Evolutionary conservation across 2,113 vertebrate species (phyloP).

Genomic region (Poeciliopsis retropinna): DNA sequence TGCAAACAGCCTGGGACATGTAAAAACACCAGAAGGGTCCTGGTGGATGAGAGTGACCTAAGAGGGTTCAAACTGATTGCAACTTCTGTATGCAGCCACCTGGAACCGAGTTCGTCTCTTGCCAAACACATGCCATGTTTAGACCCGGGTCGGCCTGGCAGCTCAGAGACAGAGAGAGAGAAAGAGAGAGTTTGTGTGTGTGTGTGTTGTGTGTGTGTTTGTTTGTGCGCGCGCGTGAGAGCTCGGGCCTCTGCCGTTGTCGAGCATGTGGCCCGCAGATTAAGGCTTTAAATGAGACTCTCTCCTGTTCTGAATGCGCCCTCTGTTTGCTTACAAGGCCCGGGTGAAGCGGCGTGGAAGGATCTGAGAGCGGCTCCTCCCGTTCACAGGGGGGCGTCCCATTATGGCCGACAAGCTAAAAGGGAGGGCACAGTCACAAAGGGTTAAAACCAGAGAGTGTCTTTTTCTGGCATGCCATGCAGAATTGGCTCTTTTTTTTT

Average conservation of each 20-base stretch:
- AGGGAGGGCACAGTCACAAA: conserved; percentile 66
- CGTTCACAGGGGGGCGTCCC: conserved; percentile 60
- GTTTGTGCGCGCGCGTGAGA: conserved; percentile 28
- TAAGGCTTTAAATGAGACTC: conserved; percentile 72
- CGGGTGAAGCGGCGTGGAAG: conserved; percentile 65
- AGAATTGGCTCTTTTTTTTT: conserved; percentile 59
- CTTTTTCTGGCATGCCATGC: conserved; percentile 74
- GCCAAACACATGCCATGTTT: conserved; percentile 67
- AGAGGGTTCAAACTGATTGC: conserved; percentile 47
- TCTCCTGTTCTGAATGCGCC: conserved; percentile 72
- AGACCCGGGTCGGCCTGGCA: conserved; percentile 39
- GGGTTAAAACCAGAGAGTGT: conserved; percentile 79
- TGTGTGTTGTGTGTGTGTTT: not conserved
- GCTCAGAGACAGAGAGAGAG: not conserved
- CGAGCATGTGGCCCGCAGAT: conserved; percentile 73
- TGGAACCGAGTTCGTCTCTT: conserved; percentile 49
- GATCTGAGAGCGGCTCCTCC: conserved; percentile 72
- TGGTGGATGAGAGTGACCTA: conserved; percentile 34
- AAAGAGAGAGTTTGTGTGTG: conserved; percentile 1
- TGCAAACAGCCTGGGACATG: conserved; percentile 13
- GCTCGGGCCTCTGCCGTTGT: conserved; percentile 59
- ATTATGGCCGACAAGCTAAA: conserved; percentile 64
- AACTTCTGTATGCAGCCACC: conserved; percentile 67
- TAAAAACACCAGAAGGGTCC: conserved; percentile 13
- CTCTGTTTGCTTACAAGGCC: conserved; percentile 75